Evolutionary conservation across 2,888 invertebrate species (phyloP), one percentile per base, ranked within the genome.

Genomic region (Drosophila pseudotalamancana): DNA sequence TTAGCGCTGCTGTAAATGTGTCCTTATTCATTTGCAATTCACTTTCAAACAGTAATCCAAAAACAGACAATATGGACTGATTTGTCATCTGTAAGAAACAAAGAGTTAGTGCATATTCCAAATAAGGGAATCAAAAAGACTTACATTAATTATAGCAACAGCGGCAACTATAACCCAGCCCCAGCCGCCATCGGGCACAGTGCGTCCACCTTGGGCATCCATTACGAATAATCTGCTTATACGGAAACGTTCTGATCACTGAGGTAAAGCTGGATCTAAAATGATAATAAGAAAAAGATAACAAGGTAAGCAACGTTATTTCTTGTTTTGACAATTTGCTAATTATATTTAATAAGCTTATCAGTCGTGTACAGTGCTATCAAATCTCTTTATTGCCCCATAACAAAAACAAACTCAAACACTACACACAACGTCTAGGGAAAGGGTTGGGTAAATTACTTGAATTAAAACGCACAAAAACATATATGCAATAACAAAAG

Each of bases 101-200:
- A 27, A 9, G 1, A 27, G 11, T 48, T 19, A 37, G n/a, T 31
- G 25, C 6, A 42, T n/a, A 12, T 1, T 6, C 14, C 3, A 11
- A 6, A 6, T 12, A 25, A 18, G 1, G 1, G 2, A 23, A 2
- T 16, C 3, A 14, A 0, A 16, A 6, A 5, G 6, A 93, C 93
- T 93, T 91, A 95, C 95, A 91, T 95, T 95, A 62, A 93, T 93
- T 9, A 94, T 68, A 39, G 94, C 94, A 19, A 94, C 93, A 35
- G 95, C 95, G 46, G 94, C 86, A 4, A 95, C 92, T 1, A 95
- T 93, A 90, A 95, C 92, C 95, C 95, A 95, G 0, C 95, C 95
- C 94, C 94, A 95, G 0, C 95, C 95, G 31, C 95, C 95, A 88
- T 95, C 94, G 0, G 95, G 95, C 14, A 88, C 77, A 21, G 67